Conservation (phyloP, 2,113 vertebrate species). For the Saguinus imperator region DNA sequence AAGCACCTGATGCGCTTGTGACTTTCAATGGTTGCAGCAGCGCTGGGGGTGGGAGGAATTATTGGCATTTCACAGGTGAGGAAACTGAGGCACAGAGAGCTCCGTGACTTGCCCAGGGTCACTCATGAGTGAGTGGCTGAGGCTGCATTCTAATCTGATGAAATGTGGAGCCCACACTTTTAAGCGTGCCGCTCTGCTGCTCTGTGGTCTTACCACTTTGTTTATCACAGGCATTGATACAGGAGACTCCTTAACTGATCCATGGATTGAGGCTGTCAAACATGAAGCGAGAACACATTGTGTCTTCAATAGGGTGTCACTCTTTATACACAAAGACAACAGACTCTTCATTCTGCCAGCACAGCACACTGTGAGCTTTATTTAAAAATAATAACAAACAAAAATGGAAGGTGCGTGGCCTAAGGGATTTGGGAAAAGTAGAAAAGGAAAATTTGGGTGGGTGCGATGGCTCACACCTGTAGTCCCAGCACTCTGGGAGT, state of each 20-base stretch:
- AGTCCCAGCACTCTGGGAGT: no score
- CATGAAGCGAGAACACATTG: background rate
- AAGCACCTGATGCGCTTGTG: background rate
- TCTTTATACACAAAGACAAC: background rate
- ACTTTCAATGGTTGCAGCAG: background rate
- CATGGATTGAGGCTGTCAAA: background rate
- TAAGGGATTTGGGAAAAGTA: background rate
- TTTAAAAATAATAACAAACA: background rate
- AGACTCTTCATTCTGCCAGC: background rate
- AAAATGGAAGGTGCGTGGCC: background rate
- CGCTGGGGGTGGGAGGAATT: fast-evolving
- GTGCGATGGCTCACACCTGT: no score
- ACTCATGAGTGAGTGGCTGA: background rate
- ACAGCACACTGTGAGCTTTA: background rate
- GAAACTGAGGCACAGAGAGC: background rate
- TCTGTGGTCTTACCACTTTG: background rate
- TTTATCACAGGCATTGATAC: background rate
- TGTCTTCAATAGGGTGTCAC: background rate
- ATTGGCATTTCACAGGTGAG: background rate
- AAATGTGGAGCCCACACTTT: background rate
- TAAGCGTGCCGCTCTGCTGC: fast-evolving
- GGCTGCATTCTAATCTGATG: background rate
- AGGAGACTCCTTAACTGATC: background rate
- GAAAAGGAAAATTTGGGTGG: background rate
- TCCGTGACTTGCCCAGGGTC: background rate